phyloP scores from a whole-genome alignment of 1,140 invertebrate species.

The Metaphire vulgaris region DNA sequence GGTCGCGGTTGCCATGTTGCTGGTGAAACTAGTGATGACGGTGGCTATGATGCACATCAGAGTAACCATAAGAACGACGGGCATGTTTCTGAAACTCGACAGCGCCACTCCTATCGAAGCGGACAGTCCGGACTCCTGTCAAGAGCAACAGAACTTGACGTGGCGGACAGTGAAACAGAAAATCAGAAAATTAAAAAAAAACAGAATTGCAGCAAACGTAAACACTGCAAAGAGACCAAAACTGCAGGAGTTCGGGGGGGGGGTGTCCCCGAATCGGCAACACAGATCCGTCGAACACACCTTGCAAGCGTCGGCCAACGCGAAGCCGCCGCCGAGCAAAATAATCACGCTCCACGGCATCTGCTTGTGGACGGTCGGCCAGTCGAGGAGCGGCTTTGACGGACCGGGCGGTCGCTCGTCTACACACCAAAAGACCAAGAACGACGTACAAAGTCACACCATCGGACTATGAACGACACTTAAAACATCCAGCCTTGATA shows the following conservation, averaged over 20 bases:
- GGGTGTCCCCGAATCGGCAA: no score
- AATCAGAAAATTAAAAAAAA: no score
- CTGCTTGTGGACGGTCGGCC: constrained; percentile 49
- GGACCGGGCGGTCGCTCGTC: background rate
- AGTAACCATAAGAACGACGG: constrained; percentile 10
- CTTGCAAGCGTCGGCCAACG: constrained; percentile 60
- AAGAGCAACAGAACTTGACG: no score
- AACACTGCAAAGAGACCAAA: no score
- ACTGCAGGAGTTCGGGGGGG: no score
- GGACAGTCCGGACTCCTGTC: constrained; percentile 40
- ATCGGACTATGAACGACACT: no score
- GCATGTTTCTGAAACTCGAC: constrained; percentile 32
- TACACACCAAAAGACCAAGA: no score
- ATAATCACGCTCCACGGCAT: constrained; percentile 55
- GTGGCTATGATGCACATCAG: constrained; percentile 45
- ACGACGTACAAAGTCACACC: no score
- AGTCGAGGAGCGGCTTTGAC: constrained; percentile 40
- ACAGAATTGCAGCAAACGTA: no score
- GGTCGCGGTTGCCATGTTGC: constrained; percentile 79
- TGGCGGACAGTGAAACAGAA: no score
- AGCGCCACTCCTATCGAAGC: constrained; percentile 37
- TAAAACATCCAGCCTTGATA: no score
- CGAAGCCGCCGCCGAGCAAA: constrained; percentile 71
- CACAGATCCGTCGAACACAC: no score
- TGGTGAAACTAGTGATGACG: constrained; percentile 69